These are phyloP conservation scores for Streblospio benedicti DNA, from an alignment of 1,140 invertebrate species.

Conservation along the genomic window DNA sequence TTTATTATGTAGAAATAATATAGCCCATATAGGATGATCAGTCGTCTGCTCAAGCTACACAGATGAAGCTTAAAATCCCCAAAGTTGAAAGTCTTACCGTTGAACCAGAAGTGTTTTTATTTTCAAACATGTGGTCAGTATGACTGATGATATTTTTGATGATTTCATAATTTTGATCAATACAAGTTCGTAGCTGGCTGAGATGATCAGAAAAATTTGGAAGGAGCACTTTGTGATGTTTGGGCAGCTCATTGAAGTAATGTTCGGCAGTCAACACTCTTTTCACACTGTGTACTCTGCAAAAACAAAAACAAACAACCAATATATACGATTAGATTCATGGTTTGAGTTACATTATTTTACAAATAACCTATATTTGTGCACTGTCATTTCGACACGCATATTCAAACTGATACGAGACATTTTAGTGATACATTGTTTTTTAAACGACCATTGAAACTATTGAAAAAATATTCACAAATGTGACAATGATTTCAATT, in stretches of 20 bases:
- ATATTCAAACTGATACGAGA: neutral
- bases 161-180: slow-evolving; percentile 75
- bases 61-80: neutral
- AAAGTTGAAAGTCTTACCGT: no score
- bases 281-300: slow-evolving; percentile 43
- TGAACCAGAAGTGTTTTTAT: no score
- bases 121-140: slow-evolving; percentile 75
- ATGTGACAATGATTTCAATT: neutral
- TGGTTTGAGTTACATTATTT: slow-evolving; percentile 13
- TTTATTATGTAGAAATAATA: no score
- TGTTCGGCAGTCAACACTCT: slow-evolving; percentile 64
- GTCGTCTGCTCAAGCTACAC: neutral
- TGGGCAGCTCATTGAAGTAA: slow-evolving; percentile 65
- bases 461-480: slow-evolving; percentile 1
- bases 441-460: neutral
- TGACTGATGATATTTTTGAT: slow-evolving; percentile 75
- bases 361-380: neutral
- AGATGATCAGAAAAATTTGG: slow-evolving; percentile 68
- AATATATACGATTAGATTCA: no score
- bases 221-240: slow-evolving; percentile 66
- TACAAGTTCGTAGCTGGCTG: slow-evolving; percentile 62
- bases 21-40: neutral
- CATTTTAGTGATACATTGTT: neutral
- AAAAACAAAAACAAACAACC: no score
- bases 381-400: neutral